Base-by-base conservation (phyloP, 2,888 invertebrate species). In the Tenthredo notha region DNA sequence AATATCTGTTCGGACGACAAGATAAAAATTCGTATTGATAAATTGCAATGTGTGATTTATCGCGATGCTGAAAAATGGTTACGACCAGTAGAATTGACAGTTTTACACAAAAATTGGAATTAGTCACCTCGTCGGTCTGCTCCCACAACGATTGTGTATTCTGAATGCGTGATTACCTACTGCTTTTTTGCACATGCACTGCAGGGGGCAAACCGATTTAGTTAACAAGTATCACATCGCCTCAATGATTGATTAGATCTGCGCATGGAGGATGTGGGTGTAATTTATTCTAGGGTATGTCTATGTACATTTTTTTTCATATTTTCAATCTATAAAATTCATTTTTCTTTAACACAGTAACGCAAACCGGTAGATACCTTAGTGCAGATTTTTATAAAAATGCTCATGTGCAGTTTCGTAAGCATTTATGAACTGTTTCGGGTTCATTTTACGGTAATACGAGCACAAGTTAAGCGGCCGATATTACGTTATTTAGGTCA, bases 401-500 rank as follows among this genome's bases (percentile, higher is more conserved):
- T 5, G 25, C 7, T 43, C 43, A 12, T 43, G 21, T 10, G 33
- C 65, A 54, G 7, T 54, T 75, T 75, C 37, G 47, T 43, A 15
- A n/a, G 54, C 54, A 50, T 2, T 77, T 50, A 40, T 77, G 21
- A 75, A 75, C 77, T 54, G n/a, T 77, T 77, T 77, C 54, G n/a
- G 54, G 33, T 54, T 54, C 15, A 29, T 54, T 54, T n/a, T 29
- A 50, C 50, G 47, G 33, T 9, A 77, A 77, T 25, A 77, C 2
- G 29, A 77, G 50, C 77, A 54, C 77, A 54, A 77, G 33, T 54
- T 18, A n/a, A 77, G 54, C 54, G 54, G 47, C 15, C 77, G n/a
- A 77, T 77, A 54, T 33, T 77, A 29, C 77, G 50, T 54, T 77
- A 77, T 77, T n/a, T 77, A 50, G 77, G 77, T 77, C 12, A 77